These are phyloP conservation scores for Seriola quinqueradiata DNA, from an alignment of 2,113 vertebrate genomes.

Conservation along the genomic window DNA sequence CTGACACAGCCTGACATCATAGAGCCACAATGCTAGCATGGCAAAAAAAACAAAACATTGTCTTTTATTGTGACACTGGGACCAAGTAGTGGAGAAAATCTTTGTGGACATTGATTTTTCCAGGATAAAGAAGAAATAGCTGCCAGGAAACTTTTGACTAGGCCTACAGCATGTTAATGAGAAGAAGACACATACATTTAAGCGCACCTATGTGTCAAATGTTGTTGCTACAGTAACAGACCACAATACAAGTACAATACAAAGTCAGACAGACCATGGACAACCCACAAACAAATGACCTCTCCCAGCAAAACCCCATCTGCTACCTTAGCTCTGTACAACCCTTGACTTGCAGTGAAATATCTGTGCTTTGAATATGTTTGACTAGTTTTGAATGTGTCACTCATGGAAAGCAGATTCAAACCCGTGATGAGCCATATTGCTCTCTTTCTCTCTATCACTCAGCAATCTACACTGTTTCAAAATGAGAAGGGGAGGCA, in stretches of 20 bases:
- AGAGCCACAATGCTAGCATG: background rate
- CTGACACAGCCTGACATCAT: background rate
- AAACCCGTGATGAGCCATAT: slow-evolving; percentile 55
- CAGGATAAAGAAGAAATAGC: background rate
- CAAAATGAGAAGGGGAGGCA: slow-evolving; percentile 24
- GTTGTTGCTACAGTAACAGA: slow-evolving; percentile 64
- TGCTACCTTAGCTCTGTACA: slow-evolving; percentile 48
- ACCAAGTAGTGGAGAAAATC: background rate
- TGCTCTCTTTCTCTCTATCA: background rate
- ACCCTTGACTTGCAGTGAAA: slow-evolving; percentile 54
- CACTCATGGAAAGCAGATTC: slow-evolving; percentile 77
- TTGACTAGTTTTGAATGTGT: slow-evolving; percentile 75
- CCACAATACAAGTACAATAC: background rate
- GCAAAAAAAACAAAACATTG: background rate
- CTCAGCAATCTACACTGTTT: slow-evolving; percentile 23
- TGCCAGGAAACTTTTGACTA: slow-evolving; percentile 14
- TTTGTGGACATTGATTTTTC: background rate
- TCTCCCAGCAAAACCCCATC: slow-evolving; percentile 51
- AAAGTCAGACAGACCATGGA: slow-evolving; percentile 31
- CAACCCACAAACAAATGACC: slow-evolving; percentile 67
- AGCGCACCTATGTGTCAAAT: slow-evolving; percentile 29
- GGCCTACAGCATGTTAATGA: background rate
- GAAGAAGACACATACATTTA: slow-evolving; percentile 15
- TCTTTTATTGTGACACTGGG: background rate
- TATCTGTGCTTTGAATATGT: slow-evolving; percentile 69